Evolutionary conservation across 2,113 vertebrate genomes (phyloP), one percentile per base, ranked within the genome.

Genomic region (Haplochromis burtoni): DNA sequence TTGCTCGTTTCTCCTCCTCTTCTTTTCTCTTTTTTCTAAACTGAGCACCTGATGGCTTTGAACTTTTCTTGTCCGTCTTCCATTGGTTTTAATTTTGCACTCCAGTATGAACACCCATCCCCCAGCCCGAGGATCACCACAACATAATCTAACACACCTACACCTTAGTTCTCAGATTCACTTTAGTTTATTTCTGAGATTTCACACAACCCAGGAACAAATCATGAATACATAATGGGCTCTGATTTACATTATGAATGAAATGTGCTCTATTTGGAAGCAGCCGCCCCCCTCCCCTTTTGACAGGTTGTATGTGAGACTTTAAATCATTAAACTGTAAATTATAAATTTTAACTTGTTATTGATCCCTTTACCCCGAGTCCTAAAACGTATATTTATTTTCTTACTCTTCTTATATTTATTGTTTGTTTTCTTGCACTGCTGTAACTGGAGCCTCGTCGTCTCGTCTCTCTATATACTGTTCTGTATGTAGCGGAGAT

Each of bases 1-100:
- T 51, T 19, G 8, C 47, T 51, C 3, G 0, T 1, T 51, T 51
- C 47, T 51, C 47, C 1, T 49, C 17, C 0, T 19, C 47, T 49
- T 19, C 47, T 1, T 19, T 49, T 19, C 16, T 0, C 1, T 49
- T 17, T 17, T 49, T 49, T 49, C 47, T 49, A 49, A 49, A 49
- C 47, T 49, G 16, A 49, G 16, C 0, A 49, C 16, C 16, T 49
- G 1, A 47, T 47, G 14, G 7, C 45, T 47, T 47, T 17, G 2
- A 49, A 17, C 7, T 17, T 47, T 47, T 47, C 45, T 47, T 8
- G 45, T 47, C 2, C 1, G 1, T 47, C 45, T 47, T 47, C 14
- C 14, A 4, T 8, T 17, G 16, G 16, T 17, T 49, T 49, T 17
- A 17, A 49, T 47, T 47, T 47, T 17, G 7, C 45, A 2, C 45